A percentile compares a stretch with the other conserved stretches of the same genome.
Evolutionary conservation across 1,140 invertebrate species (phyloP).

Genomic region (Chrysomallon squamiferum): DNA sequence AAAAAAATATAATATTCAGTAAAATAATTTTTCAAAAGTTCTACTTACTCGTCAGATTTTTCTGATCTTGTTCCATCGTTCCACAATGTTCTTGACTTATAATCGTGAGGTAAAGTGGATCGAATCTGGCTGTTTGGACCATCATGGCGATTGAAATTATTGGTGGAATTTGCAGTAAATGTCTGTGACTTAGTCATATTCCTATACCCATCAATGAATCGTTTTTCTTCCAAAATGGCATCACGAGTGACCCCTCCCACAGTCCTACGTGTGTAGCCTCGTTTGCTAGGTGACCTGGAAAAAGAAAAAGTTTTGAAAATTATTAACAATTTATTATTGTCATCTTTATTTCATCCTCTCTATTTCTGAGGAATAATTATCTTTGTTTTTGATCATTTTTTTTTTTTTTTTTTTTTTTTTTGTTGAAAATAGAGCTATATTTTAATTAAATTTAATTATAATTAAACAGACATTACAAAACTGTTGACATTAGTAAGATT

Average conservation of each 20-base stretch:
- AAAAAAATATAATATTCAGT: too few relatives aligned
- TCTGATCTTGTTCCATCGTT: conserved; percentile 39
- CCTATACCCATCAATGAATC: conserved; percentile 55
- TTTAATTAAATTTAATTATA: too few relatives aligned
- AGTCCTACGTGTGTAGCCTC: conserved; percentile 66
- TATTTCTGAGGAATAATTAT: too few relatives aligned
- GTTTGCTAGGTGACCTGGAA: conserved; percentile 72
- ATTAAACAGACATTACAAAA: too few relatives aligned
- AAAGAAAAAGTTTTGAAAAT: too few relatives aligned
- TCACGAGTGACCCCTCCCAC: conserved; percentile 60
- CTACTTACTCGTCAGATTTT: conserved; percentile 57
- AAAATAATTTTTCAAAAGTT: too few relatives aligned
- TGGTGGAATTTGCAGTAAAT: conserved; percentile 39
- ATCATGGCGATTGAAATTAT: conserved; percentile 45
- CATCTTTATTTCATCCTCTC: too few relatives aligned
- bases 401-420: too few relatives aligned
- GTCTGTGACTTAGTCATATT: conserved; percentile 58
- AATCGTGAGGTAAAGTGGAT: conserved; percentile 54
- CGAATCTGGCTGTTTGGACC: conserved; percentile 44
- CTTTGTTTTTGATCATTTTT: too few relatives aligned
- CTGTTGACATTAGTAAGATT: too few relatives aligned
- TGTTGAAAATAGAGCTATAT: too few relatives aligned
- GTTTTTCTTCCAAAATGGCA: conserved; percentile 65
- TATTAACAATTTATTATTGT: too few relatives aligned
- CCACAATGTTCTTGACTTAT: conserved; percentile 45